These are phyloP conservation scores for Sturnira hondurensis DNA, from an alignment of 2,113 vertebrate genomes.

Conservation along the genomic window DNA sequence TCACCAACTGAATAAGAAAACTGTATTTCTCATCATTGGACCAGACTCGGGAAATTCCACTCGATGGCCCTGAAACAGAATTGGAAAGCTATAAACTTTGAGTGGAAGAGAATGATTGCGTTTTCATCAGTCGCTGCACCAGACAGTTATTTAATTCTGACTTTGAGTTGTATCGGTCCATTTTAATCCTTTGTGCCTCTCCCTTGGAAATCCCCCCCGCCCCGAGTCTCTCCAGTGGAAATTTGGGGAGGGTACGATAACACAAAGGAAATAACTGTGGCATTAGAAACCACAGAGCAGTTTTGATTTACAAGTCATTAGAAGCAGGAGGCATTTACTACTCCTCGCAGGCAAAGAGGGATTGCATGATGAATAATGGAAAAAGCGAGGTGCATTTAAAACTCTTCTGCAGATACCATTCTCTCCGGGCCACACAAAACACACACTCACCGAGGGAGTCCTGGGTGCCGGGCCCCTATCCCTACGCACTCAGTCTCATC, in stretches of 20 bases:
- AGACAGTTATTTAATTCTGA: conserved; percentile 61
- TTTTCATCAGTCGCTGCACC: background rate
- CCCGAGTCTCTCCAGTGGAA: conserved; percentile 56
- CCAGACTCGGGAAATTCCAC: conserved; percentile 13
- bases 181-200: conserved; percentile 63
- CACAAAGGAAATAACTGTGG: conserved; percentile 58
- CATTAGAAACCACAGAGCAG: conserved; percentile 65
- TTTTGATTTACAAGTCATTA: conserved; percentile 58
- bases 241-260: conserved; percentile 46
- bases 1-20: background rate
- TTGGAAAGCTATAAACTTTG: conserved; percentile 22
- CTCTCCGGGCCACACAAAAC: background rate
- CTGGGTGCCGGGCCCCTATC: rapidly evolving
- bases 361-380: conserved; percentile 67
- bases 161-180: conserved; percentile 61
- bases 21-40: background rate
- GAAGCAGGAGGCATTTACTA: conserved; percentile 64
- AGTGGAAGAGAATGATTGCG: conserved; percentile 16
- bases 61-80: conserved; percentile 24
- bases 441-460: rapidly evolving
- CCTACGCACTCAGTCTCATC: rapidly evolving
- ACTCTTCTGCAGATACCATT: background rate
- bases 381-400: conserved; percentile 57
- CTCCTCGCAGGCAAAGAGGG: conserved; percentile 47
- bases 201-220: conserved; percentile 50